Conservation (phyloP, 1,140 invertebrate species). For the Eurosta solidaginis region DNA sequence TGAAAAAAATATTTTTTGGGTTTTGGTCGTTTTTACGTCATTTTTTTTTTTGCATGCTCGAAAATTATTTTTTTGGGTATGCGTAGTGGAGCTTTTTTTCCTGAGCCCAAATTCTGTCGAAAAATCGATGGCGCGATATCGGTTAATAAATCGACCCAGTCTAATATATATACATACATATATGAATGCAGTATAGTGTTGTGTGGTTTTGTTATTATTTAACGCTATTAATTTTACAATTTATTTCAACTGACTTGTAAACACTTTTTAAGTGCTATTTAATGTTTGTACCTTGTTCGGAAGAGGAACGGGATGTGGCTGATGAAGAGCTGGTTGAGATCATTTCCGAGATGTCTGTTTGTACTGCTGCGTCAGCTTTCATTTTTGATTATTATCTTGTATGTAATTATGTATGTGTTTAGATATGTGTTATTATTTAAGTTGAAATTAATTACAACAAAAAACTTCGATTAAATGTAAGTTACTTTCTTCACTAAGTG, state of each 20-base stretch:
- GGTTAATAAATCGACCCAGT: too few species aligned
- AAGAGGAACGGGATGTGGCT: constrained; percentile 50
- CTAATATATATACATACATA: neutral
- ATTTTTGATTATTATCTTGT: constrained; percentile 34
- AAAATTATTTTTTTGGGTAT: too few species aligned
- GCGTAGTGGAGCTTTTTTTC: too few species aligned
- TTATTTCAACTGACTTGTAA: too few species aligned
- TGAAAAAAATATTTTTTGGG: too few species aligned
- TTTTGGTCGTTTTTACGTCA: too few species aligned
- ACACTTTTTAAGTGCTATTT: neutral
- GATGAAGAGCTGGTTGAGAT: constrained; percentile 50
- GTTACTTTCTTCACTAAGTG: too few species aligned
- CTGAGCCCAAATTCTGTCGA: too few species aligned
- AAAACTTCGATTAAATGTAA: neutral
- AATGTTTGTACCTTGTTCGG: constrained; percentile 50
- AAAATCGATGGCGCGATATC: too few species aligned
- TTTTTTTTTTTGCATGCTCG: too few species aligned
- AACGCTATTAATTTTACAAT: too few species aligned
- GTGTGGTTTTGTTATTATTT: too few species aligned
- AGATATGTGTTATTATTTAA: neutral
- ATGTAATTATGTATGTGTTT: neutral
- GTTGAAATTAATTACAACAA: neutral
- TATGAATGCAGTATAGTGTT: neutral
- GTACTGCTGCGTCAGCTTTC: constrained; percentile 54
- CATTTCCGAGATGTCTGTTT: constrained; percentile 55